Percentiles rank a stretch among this genome's conserved stretches.
phyloP scores from a whole-genome alignment of 2,888 invertebrate genomes.

The Cheilosia vulpina region DNA sequence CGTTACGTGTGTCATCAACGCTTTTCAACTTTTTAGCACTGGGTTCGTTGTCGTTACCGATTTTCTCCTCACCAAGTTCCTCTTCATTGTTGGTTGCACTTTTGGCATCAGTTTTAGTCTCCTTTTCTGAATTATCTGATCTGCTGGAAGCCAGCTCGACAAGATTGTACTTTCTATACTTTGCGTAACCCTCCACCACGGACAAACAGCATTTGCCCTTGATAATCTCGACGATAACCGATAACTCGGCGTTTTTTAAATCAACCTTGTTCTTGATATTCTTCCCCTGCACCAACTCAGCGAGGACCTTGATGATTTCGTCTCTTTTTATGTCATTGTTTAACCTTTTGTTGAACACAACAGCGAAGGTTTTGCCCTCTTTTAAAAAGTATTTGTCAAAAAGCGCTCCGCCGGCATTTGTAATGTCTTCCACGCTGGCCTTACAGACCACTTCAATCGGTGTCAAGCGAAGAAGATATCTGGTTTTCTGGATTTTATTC shows the following conservation, averaged over 20 bases:
- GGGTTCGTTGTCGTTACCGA: not conserved
- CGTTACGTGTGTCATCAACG: not conserved
- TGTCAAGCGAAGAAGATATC: constrained; percentile 90
- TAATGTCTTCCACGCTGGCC: constrained; percentile 91
- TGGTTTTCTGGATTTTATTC: constrained; percentile 89
- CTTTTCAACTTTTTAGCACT: too few relatives aligned
- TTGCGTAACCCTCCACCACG: constrained; percentile 91
- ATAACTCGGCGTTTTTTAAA: constrained; percentile 90
- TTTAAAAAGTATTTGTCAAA: constrained; percentile 90
- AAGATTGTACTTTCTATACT: constrained; percentile 93
- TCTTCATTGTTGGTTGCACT: not conserved
- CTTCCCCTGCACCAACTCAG: constrained; percentile 88
- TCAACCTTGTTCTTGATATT: constrained; percentile 91
- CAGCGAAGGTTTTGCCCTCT: constrained; percentile 89
- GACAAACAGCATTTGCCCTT: constrained; percentile 91
- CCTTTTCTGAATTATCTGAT: constrained; percentile 67
- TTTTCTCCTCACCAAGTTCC: not conserved
- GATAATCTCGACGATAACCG: constrained; percentile 93
- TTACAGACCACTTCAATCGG: constrained; percentile 93
- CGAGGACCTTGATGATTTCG: constrained; percentile 89
- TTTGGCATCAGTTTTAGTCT: not conserved
- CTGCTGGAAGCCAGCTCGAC: constrained; percentile 84
- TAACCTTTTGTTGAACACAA: constrained; percentile 91
- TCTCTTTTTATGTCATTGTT: constrained; percentile 90
- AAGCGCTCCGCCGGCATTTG: constrained; percentile 86